Evolutionary conservation across 2,797 vertebrate genomes (phyloP).

Genomic region (Odontamblyopus lacepedii): DNA sequence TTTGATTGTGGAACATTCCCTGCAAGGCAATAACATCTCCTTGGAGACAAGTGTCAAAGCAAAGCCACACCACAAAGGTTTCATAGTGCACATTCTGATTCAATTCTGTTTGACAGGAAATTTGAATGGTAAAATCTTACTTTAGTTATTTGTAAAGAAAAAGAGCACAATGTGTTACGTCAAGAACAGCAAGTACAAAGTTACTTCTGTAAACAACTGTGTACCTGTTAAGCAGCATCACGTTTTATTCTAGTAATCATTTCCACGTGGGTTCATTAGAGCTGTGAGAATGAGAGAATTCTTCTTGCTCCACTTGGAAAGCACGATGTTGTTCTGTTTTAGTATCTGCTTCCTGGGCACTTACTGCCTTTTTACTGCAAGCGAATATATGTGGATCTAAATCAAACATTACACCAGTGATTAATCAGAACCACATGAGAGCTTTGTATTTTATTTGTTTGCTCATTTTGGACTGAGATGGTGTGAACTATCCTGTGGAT

Average conservation of each 20-base stretch:
- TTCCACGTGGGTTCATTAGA: not conserved
- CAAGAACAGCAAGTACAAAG: not conserved
- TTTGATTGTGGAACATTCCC: not conserved
- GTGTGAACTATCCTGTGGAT: not conserved
- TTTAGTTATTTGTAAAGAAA: not conserved
- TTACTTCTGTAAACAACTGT: not conserved
- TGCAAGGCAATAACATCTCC: not conserved
- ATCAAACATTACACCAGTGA: not conserved
- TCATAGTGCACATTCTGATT: not conserved
- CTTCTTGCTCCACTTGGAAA: not conserved
- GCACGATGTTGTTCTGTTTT: not conserved
- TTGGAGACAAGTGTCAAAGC: too few species aligned
- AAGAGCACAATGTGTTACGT: not conserved
- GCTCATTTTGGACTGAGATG: not conserved
- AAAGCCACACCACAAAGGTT: not conserved
- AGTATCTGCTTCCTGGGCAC: not conserved
- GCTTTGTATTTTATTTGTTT: not conserved
- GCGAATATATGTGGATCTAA: not conserved
- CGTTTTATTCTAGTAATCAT: conserved; percentile 14
- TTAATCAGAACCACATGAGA: not conserved
- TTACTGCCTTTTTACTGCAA: not conserved
- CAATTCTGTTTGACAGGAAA: not conserved
- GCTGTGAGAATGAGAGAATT: conserved; percentile 1
- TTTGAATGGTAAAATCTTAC: not conserved
- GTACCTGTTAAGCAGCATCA: not conserved